Evolutionary conservation across 2,113 vertebrate species (phyloP), one percentile per base, ranked within the genome.

Genomic region (Pycnonotus jocosus): DNA sequence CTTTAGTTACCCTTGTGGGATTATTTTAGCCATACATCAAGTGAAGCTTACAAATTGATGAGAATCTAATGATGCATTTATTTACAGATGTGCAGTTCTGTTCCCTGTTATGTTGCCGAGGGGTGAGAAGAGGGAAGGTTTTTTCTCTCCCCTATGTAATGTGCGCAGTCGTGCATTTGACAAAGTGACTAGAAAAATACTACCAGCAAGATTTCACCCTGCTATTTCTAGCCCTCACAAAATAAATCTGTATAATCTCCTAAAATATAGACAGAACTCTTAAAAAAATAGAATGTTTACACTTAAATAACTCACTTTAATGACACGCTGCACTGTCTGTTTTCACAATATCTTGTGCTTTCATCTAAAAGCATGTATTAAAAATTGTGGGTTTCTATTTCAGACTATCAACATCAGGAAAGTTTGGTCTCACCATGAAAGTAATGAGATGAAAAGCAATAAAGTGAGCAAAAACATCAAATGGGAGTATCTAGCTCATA

Each of bases 51-150:
- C 98, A 98, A 97, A 98, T 97, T 98, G 98, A 98, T 98, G 97
- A 97, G 98, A 97, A 96, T 98, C 98, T 98, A 98, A 98, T 98
- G 98, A 98, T 98, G 98, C 98, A 98, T 98, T 98, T 98, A 98
- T 98, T 98, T 98, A 98, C 98, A 99, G 98, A 98, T 99, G 98
- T 98, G 98, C 98, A 94, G 96, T 95, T 97, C 97, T 96, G 96
- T 97, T 98, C 97, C 96, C 97, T 93, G 86, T 93, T 96, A 96
- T 72, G 95, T 64, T 97, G 96, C 95, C 1, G 81, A 97, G 92
- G 88, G 87, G 73, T 95, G 95, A 93, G 69, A 90, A 93, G 91
- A 95, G 51, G 44, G 95, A 95, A 92, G 40, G 51, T 40, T 95
- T 93, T 80, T 79, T 18, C 86, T 81, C 68, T 74, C 85, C 21